phyloP scores from a whole-genome alignment of 1,140 invertebrate species.

The Arion vulgaris region DNA sequence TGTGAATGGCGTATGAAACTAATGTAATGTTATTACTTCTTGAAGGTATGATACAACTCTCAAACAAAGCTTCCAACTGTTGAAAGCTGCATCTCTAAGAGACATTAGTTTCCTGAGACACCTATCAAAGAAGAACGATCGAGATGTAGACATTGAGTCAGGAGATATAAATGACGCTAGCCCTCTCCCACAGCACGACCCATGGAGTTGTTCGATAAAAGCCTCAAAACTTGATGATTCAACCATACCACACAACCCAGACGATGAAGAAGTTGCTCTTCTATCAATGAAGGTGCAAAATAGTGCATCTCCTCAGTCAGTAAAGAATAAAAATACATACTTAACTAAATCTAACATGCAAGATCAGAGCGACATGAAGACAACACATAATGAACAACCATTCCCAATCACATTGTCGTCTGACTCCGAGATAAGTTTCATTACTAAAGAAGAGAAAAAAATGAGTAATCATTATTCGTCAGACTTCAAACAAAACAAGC shows the following conservation, averaged over 20 bases:
- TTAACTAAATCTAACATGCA: not conserved
- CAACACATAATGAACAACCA: not conserved
- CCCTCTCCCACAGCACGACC: not conserved
- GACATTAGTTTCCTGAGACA: not conserved
- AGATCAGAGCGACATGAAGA: not conserved
- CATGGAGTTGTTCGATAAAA: not conserved
- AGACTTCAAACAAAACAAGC: not conserved
- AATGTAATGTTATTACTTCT: not conserved
- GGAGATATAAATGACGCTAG: not conserved
- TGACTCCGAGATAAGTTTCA: not conserved
- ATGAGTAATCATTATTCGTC: not conserved
- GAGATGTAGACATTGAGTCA: not conserved
- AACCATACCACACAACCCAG: not conserved
- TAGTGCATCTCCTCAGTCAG: not conserved
- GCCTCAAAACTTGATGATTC: not conserved
- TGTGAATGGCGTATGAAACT: too few species aligned
- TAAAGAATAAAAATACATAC: not conserved
- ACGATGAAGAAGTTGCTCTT: not conserved
- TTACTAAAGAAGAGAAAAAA: not conserved
- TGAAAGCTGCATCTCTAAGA: not conserved
- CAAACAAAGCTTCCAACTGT: not conserved
- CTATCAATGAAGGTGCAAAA: not conserved
- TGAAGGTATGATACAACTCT: not conserved
- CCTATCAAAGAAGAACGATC: not conserved
- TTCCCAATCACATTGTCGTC: not conserved